Conservation (phyloP, 2,888 invertebrate genomes). For the Vanessa cardui region DNA sequence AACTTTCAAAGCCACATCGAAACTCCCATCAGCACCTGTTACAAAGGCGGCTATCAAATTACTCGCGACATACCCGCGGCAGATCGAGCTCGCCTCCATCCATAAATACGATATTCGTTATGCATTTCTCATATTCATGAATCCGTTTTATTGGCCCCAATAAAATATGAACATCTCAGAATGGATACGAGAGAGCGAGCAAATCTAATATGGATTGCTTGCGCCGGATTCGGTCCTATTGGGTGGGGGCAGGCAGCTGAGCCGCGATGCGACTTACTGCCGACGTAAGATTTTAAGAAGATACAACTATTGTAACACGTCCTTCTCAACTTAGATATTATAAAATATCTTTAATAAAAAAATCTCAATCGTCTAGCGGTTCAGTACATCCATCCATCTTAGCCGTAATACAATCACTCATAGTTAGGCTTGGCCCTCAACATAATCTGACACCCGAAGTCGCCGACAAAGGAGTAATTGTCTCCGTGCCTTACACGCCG, state of each 20-base stretch:
- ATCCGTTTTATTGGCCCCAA: slow-evolving; percentile 84
- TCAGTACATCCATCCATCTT: slow-evolving; percentile 42
- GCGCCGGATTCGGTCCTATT: slow-evolving; percentile 77
- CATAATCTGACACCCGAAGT: slow-evolving; percentile 43
- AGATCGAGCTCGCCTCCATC: slow-evolving; percentile 73
- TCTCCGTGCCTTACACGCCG: slow-evolving; percentile 47
- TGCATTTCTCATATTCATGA: slow-evolving; percentile 84
- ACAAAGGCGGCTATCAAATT: slow-evolving; percentile 82
- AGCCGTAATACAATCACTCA: slow-evolving; percentile 48
- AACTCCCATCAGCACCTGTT: slow-evolving; percentile 82
- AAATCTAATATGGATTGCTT: slow-evolving; percentile 83
- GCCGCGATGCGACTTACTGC: slow-evolving; percentile 22
- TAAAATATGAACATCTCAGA: slow-evolving; percentile 84
- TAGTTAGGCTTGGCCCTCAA: slow-evolving; percentile 36
- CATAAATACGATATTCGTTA: slow-evolving; percentile 83
- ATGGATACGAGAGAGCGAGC: slow-evolving; percentile 82
- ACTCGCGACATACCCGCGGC: slow-evolving; percentile 78
- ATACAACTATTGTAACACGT: background rate
- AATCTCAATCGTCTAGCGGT: background rate
- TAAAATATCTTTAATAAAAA: background rate
- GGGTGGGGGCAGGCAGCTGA: slow-evolving; percentile 51
- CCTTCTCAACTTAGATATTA: background rate
- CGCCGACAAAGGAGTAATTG: slow-evolving; percentile 52
- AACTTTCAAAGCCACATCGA: slow-evolving; percentile 74
- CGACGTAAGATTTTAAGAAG: slow-evolving; percentile 6